A percentile compares a stretch with the other conserved stretches of the same genome.
These are phyloP conservation scores for Cacatua alba DNA, from an alignment of 2,113 vertebrate genomes.

Conservation along the genomic window DNA sequence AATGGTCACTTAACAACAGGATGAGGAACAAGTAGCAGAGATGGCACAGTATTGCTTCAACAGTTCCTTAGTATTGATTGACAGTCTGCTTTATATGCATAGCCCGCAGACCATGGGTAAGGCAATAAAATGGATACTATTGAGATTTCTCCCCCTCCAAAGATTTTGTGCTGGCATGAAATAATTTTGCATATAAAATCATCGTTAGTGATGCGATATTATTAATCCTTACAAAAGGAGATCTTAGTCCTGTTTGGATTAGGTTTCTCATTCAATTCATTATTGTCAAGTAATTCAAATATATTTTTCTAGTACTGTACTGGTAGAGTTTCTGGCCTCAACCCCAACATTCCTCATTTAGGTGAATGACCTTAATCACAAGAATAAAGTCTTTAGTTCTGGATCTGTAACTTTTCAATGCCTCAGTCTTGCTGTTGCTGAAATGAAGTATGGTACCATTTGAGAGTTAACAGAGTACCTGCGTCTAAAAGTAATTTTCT, in stretches of 20 bases:
- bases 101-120: neutral
- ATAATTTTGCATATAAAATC: constrained; percentile 59
- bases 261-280: constrained; percentile 27
- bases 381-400: neutral
- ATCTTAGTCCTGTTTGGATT: neutral
- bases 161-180: constrained; percentile 50
- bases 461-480: neutral
- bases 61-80: neutral
- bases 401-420: neutral
- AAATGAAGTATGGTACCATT: neutral
- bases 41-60: neutral
- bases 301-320: constrained; percentile 35
- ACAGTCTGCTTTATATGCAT: neutral
- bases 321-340: neutral
- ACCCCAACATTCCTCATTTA: neutral
- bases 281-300: constrained; percentile 43
- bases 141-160: neutral
- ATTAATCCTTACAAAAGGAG: constrained; percentile 60
- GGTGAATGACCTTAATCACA: neutral
- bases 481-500: neutral
- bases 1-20: neutral
- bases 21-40: neutral
- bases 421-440: neutral
- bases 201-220: constrained; percentile 53
- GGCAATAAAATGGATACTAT: constrained; percentile 53